Conservation (phyloP, 2,113 vertebrate species). For the Oncorhynchus kisutch region DNA sequence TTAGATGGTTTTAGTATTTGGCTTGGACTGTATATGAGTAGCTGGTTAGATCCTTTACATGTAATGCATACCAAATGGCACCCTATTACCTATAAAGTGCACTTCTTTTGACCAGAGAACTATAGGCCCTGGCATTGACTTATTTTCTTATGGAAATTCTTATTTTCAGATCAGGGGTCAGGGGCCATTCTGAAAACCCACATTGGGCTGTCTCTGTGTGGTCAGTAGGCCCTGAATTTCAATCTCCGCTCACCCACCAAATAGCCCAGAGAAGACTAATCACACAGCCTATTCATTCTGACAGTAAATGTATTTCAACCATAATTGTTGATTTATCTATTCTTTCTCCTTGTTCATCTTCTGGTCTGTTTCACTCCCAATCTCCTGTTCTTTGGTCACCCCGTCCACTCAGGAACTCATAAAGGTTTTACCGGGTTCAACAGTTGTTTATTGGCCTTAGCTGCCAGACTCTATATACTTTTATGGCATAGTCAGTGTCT, state of each 20-base stretch:
- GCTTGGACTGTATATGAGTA: slow-evolving; percentile 24
- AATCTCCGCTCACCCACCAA: slow-evolving; percentile 32
- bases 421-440: slow-evolving; percentile 68
- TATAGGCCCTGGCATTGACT: background rate
- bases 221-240: background rate
- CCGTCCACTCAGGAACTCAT: slow-evolving; percentile 43
- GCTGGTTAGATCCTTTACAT: slow-evolving; percentile 15
- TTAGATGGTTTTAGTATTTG: slow-evolving; percentile 42
- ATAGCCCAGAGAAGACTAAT: slow-evolving; percentile 32
- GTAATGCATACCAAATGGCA: background rate
- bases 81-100: too few species aligned
- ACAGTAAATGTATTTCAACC: slow-evolving; percentile 58
- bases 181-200: slow-evolving; percentile 9
- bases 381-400: slow-evolving; percentile 29
- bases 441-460: slow-evolving; percentile 68
- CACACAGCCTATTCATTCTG: slow-evolving; percentile 38
- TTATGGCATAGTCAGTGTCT: slow-evolving; percentile 63
- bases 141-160: slow-evolving; percentile 29
- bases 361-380: slow-evolving; percentile 39
- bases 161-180: slow-evolving; percentile 35
- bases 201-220: slow-evolving; percentile 17
- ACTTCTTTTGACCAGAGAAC: too few species aligned
- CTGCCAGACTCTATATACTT: slow-evolving; percentile 60
- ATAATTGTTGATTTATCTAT: slow-evolving; percentile 61
- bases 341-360: slow-evolving; percentile 44